Conservation (phyloP, 2,797 vertebrate genomes). For the Epinephelus malabaricus region DNA sequence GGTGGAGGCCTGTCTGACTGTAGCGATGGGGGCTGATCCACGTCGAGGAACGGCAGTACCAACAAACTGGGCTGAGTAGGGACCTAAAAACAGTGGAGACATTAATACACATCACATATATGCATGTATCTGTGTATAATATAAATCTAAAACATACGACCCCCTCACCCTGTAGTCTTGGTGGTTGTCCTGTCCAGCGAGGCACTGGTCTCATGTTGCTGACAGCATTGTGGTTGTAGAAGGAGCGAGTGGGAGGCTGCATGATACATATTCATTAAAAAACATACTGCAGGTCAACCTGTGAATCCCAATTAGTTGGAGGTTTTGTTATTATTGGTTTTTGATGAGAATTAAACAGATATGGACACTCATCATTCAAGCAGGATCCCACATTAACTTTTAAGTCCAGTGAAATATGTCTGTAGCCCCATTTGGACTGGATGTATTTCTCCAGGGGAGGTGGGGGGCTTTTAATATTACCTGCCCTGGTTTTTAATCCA, state of each 20-base stretch:
- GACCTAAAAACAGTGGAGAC: constrained; percentile 63
- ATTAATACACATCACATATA: not conserved
- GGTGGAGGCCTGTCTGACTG: constrained; percentile 92
- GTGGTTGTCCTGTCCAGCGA: constrained; percentile 89
- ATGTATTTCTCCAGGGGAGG: not conserved
- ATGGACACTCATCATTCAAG: not conserved
- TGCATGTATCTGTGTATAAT: not conserved
- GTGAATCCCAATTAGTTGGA: too few species aligned
- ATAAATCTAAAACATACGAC: not conserved
- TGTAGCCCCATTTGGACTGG: not conserved
- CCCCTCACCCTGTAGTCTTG: constrained; percentile 88
- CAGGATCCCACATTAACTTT: not conserved
- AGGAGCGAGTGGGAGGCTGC: constrained; percentile 76
- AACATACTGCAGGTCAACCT: not conserved
- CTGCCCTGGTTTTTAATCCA: not conserved
- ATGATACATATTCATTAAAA: not conserved
- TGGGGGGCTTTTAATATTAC: not conserved
- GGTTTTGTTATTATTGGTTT: too few species aligned
- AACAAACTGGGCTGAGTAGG: constrained; percentile 82
- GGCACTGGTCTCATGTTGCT: constrained; percentile 87
- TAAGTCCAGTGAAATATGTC: not conserved
- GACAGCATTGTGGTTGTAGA: constrained; percentile 87
- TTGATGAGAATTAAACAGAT: too few species aligned
- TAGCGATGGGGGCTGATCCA: constrained; percentile 86
- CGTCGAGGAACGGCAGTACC: constrained; percentile 82